Conservation (phyloP, 2,888 invertebrate species). For the Cephonodes hylas region DNA sequence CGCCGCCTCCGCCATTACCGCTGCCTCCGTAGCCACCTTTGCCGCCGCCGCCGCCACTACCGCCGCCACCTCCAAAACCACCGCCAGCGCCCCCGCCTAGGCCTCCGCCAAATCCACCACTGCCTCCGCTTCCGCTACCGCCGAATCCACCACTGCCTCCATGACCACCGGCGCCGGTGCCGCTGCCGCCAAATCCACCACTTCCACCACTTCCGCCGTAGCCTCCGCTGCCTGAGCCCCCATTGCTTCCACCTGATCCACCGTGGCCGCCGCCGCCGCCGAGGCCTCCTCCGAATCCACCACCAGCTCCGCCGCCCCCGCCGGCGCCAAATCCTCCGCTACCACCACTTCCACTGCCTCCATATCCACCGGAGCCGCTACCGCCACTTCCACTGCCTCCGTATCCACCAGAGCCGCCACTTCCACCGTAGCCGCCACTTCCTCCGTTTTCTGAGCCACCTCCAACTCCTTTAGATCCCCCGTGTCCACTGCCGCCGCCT, state of each 20-base stretch:
- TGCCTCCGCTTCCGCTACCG: too few relatives aligned
- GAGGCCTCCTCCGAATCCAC: too few relatives aligned
- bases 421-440: conserved; percentile 12
- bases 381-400: conserved; percentile 30
- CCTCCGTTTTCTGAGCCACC: conserved; percentile 18
- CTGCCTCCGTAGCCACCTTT: conserved; percentile 21
- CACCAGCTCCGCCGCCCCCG: too few relatives aligned
- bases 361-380: conserved; percentile 18
- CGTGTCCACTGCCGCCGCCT: conserved; percentile 17
- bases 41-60: conserved; percentile 10
- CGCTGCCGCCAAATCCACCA: conserved; percentile 22
- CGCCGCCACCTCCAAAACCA: too few relatives aligned
- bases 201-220: conserved; percentile 14
- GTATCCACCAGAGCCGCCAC: conserved; percentile 16
- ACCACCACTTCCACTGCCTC: conserved; percentile 21
- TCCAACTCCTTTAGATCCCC: conserved; percentile 17
- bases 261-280: conserved; percentile 19
- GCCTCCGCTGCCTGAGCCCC: conserved; percentile 10
- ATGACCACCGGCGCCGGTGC: too few relatives aligned
- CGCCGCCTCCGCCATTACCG: too few relatives aligned
- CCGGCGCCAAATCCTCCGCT: too few relatives aligned
- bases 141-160: too few relatives aligned
- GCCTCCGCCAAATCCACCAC: too few relatives aligned
- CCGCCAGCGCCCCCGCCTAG: conserved; percentile 20
- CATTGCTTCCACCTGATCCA: conserved; percentile 18